A percentile compares a stretch with the other conserved stretches of the same genome.
These are phyloP conservation scores for Caenorhabditis briggsae DNA, from an alignment of 1,140 invertebrate genomes.

Conservation along the genomic window DNA sequence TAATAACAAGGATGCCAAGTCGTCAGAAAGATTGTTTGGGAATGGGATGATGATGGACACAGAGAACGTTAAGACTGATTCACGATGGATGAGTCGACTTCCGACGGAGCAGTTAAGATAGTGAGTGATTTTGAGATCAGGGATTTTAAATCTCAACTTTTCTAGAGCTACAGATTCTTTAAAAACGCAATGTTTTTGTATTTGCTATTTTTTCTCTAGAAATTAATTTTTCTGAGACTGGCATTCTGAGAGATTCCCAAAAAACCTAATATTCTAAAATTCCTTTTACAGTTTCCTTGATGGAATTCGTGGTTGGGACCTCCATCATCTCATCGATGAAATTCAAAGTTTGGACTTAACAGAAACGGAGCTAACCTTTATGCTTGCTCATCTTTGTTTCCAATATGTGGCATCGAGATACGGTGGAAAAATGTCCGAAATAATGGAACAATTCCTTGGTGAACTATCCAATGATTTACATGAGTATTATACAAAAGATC, in stretches of 20 bases:
- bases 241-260: no score
- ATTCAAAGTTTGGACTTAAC: not conserved
- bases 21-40: not conserved
- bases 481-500: not conserved
- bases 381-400: conserved; percentile 25
- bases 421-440: conserved; percentile 11
- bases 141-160: no score
- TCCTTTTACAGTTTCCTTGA: conserved; percentile 30
- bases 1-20: not conserved
- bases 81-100: not conserved
- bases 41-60: not conserved
- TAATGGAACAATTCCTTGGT: not conserved
- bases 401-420: conserved; percentile 7
- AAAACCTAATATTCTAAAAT: no score
- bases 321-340: not conserved
- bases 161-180: no score
- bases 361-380: conserved; percentile 29
- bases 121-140: conserved; percentile 6
- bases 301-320: not conserved
- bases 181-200: no score
- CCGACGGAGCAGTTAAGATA: conserved; percentile 13
- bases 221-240: no score
- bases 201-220: no score
- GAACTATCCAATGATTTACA: conserved; percentile 14
- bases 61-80: not conserved